phyloP scores from a whole-genome alignment of 2,113 vertebrate species.

The Bothrops jararaca region DNA sequence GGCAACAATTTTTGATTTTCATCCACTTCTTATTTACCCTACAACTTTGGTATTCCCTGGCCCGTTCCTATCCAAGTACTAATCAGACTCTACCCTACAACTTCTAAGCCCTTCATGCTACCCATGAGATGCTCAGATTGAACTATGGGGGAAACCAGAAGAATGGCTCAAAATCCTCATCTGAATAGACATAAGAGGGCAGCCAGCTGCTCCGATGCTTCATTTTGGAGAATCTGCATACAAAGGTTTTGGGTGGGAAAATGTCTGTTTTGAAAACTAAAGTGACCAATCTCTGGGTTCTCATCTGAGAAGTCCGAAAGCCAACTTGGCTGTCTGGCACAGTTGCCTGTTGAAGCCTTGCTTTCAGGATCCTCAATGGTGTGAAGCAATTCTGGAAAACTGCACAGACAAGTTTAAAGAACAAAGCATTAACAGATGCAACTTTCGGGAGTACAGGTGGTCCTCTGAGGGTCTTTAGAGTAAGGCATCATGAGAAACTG shows the following conservation, averaged over 20 bases:
- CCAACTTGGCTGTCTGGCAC: neutral
- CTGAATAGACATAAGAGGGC: neutral
- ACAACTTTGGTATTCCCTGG: neutral
- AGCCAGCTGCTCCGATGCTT: neutral
- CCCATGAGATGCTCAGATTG: too few relatives aligned
- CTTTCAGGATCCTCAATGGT: neutral
- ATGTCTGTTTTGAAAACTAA: neutral
- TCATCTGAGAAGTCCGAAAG: neutral
- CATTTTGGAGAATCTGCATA: neutral
- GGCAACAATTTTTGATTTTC: neutral
- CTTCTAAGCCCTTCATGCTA: too few relatives aligned
- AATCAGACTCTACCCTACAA: too few relatives aligned
- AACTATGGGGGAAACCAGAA: neutral
- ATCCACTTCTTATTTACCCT: neutral
- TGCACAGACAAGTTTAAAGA: neutral
- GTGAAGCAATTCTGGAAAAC: neutral
- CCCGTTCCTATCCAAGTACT: too few relatives aligned
- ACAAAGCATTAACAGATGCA: neutral
- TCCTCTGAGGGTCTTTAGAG: neutral
- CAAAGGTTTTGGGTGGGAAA: neutral
- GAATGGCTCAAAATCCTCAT: neutral
- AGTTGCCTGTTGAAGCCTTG: neutral
- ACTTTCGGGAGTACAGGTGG: neutral
- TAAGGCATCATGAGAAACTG: neutral
- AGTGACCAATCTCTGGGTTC: neutral